These are phyloP conservation scores for Ptychodera flava DNA, from an alignment of 35 echinoderm and acorn worm genomes.

Conservation along the genomic window DNA sequence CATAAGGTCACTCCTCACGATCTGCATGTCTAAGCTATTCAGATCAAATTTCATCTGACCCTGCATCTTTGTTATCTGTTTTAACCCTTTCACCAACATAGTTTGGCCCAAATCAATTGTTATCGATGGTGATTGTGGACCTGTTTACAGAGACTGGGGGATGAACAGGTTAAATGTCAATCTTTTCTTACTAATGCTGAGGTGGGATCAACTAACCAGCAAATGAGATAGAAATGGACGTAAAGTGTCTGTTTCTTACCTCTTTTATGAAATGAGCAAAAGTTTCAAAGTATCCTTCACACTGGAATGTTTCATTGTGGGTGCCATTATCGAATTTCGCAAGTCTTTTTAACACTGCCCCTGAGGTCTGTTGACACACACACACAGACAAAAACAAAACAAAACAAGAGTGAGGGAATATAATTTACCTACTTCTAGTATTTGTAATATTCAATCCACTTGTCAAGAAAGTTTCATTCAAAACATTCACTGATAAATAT, in stretches of 20 bases:
- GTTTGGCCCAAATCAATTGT: no score
- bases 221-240: no score
- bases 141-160: no score
- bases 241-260: constrained; percentile 30
- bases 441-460: background rate
- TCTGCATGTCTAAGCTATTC: no score
- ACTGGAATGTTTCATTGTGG: constrained; percentile 92
- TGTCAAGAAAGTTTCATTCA: background rate
- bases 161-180: no score
- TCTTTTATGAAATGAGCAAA: constrained; percentile 17
- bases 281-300: constrained; percentile 43
- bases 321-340: constrained; percentile 66
- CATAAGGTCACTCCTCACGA: no score
- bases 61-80: no score
- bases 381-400: constrained; percentile 1
- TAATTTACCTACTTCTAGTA: background rate
- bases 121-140: no score
- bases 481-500: background rate
- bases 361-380: constrained; percentile 78
- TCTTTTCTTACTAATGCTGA: no score
- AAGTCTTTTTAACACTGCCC: constrained; percentile 55
- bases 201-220: no score
- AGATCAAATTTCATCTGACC: no score
- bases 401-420: background rate
- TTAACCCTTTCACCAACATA: no score